A percentile compares a stretch with the other conserved stretches of the same genome.
Evolutionary conservation across 2,888 invertebrate species (phyloP).

Genomic region (Clusia tigrina): DNA sequence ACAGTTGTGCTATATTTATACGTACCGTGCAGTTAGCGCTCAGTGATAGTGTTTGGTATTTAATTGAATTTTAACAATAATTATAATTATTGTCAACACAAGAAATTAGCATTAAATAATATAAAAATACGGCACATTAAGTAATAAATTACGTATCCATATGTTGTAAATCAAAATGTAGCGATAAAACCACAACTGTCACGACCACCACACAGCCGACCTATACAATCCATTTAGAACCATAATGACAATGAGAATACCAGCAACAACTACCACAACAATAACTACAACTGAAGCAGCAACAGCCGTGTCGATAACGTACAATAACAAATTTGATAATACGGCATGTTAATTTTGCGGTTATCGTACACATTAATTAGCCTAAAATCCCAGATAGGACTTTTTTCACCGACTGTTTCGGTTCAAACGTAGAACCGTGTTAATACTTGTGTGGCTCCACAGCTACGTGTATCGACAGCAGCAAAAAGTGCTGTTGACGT

Average conservation of each 20-base stretch:
- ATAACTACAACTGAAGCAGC: slow-evolving; percentile 26
- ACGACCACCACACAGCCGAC: not conserved
- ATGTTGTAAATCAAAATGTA: slow-evolving; percentile 3
- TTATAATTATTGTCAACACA: too few species aligned
- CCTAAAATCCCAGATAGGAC: slow-evolving; percentile 17
- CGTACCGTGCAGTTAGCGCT: too few species aligned
- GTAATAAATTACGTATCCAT: not conserved
- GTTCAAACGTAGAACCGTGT: too few species aligned
- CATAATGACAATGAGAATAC: not conserved
- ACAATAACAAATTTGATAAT: slow-evolving; percentile 28
- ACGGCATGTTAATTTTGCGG: slow-evolving; percentile 37
- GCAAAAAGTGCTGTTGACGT: not conserved
- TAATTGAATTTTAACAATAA: too few species aligned
- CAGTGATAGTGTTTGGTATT: too few species aligned
- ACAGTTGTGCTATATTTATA: too few species aligned
- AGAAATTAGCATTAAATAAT: too few species aligned
- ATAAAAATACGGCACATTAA: too few species aligned
- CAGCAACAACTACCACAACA: slow-evolving; percentile 9
- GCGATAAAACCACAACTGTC: not conserved
- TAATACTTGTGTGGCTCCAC: not conserved
- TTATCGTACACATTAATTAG: slow-evolving; percentile 38
- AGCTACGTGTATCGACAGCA: not conserved
- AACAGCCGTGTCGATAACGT: too few species aligned
- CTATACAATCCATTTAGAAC: not conserved
- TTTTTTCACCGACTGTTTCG: too few species aligned